Conservation (phyloP, 1,140 invertebrate species). For the Eciton burchellii region DNA sequence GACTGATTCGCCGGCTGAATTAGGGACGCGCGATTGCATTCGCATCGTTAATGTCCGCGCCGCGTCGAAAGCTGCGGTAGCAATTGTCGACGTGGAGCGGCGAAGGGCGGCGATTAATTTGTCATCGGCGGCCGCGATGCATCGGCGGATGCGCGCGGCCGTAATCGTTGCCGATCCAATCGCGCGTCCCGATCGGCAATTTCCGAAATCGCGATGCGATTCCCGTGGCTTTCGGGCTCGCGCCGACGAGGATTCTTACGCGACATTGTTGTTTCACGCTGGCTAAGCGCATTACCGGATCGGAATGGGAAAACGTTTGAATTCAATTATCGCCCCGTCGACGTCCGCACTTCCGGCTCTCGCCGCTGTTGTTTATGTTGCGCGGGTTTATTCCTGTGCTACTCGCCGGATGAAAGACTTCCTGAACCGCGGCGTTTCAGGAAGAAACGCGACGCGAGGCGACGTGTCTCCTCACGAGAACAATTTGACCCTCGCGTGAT, state of each 20-base stretch:
- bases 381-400: slow-evolving; percentile 48
- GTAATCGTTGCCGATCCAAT: neutral
- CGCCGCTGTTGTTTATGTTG: slow-evolving; percentile 3
- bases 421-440: neutral
- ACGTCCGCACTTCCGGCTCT: slow-evolving; percentile 59
- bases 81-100: slow-evolving; percentile 24
- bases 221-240: neutral
- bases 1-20: slow-evolving; percentile 30
- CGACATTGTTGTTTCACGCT: neutral
- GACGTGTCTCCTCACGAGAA: neutral
- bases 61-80: slow-evolving; percentile 11
- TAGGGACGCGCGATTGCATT: slow-evolving; percentile 27
- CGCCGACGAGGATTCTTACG: too few species aligned
- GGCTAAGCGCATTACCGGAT: neutral
- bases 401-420: neutral
- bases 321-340: slow-evolving; percentile 56
- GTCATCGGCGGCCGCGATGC: slow-evolving; percentile 19
- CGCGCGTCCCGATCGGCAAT: slow-evolving; percentile 4
- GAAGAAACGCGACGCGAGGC: neutral
- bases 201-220: slow-evolving; percentile 20
- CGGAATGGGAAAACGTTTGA: slow-evolving; percentile 28
- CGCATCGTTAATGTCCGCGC: slow-evolving; percentile 16
- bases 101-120: slow-evolving; percentile 37
- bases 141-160: neutral
- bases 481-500: neutral